Conservation (phyloP, 2,888 invertebrate species). For the Polia nebulosa region DNA sequence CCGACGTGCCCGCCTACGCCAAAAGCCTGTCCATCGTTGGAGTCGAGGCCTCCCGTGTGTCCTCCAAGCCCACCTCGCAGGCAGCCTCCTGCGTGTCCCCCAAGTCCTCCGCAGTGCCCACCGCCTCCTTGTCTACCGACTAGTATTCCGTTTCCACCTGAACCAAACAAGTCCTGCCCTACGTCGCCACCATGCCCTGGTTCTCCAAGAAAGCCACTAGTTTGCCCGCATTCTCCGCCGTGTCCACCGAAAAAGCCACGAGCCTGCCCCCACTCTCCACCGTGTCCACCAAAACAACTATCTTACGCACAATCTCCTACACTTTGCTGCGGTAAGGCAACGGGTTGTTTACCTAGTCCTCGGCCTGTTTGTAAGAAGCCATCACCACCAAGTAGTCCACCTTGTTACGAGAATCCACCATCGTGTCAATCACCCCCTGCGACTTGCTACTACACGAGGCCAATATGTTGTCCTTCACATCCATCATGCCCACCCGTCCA, state of each 20-base stretch:
- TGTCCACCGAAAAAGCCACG: background rate
- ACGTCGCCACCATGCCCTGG: background rate
- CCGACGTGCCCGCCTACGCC: slow-evolving; percentile 7
- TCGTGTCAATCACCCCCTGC: background rate
- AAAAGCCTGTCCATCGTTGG: background rate
- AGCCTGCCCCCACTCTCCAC: background rate
- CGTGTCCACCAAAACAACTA: slow-evolving; percentile 10
- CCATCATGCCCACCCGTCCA: slow-evolving; percentile 20
- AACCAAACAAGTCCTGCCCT: background rate
- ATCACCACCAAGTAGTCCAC: background rate
- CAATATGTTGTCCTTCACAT: background rate
- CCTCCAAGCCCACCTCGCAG: slow-evolving; percentile 4
- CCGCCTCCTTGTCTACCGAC: background rate
- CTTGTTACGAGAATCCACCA: background rate
- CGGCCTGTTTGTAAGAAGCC: background rate
- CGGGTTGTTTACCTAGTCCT: background rate
- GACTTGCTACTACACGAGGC: background rate
- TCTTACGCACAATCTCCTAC: background rate
- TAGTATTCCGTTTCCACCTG: background rate
- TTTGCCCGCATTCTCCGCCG: slow-evolving; percentile 6
- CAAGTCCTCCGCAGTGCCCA: background rate
- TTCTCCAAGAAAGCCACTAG: background rate
- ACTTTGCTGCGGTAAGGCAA: slow-evolving; percentile 1
- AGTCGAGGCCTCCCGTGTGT: background rate
- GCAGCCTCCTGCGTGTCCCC: background rate